phyloP scores from a whole-genome alignment of 2,797 vertebrate genomes.

The Pachyuromys duprasi region DNA sequence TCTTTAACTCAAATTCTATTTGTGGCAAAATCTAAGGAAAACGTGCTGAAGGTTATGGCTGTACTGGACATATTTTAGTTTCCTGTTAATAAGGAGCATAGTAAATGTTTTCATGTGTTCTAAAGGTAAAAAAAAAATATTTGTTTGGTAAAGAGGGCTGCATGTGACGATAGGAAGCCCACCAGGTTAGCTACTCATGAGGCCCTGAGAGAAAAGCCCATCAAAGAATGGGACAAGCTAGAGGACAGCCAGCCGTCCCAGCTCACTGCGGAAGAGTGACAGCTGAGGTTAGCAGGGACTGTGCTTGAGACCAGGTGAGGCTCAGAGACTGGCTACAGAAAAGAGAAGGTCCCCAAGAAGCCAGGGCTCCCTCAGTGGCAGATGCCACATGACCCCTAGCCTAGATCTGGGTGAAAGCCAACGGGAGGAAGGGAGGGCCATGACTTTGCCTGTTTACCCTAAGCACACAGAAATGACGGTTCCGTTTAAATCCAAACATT shows the following conservation, averaged over 20 bases:
- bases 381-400: neutral
- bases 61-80: neutral
- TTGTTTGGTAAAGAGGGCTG: neutral
- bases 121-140: neutral
- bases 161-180: neutral
- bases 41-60: neutral
- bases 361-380: neutral
- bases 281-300: neutral
- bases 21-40: neutral
- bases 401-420: neutral
- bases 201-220: neutral
- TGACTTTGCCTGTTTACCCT: neutral
- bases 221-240: neutral
- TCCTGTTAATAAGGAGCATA: neutral
- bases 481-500: neutral
- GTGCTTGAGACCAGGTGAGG: neutral
- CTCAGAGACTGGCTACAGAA: accelerated
- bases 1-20: neutral
- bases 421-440: neutral
- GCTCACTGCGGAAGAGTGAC: accelerated
- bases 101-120: neutral
- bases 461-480: neutral
- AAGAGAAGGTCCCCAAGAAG: neutral
- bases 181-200: neutral
- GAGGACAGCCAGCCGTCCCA: neutral